Percentiles rank a stretch among this genome's conserved stretches.
Conservation (phyloP, 2,113 vertebrate genomes). For the Paracanthobrama guichenoti region DNA sequence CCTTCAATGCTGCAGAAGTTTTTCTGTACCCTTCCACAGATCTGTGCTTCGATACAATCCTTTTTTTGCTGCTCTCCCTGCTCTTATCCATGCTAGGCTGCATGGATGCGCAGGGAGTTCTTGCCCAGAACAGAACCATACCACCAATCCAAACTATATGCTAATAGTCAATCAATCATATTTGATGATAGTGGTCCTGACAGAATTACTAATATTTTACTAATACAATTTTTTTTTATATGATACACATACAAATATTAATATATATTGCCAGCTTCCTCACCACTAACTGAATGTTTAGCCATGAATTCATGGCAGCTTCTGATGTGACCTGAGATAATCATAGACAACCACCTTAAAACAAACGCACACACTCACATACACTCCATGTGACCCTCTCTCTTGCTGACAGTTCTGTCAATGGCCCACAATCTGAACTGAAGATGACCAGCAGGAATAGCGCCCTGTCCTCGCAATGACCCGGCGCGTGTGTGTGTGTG, state of each 20-base stretch:
- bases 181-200: no score
- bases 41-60: no score
- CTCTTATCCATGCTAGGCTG: no score
- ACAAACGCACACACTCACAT: constrained; percentile 28
- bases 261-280: not conserved
- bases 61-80: no score
- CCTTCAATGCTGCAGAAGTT: no score
- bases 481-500: constrained; percentile 44
- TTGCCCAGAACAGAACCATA: no score
- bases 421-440: constrained; percentile 50
- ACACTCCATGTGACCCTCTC: constrained; percentile 33
- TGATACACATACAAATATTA: no score
- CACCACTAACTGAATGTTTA: not conserved
- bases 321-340: constrained; percentile 17
- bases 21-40: no score
- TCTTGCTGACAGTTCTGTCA: constrained; percentile 48
- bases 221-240: not conserved
- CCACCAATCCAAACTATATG: no score
- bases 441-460: constrained; percentile 63
- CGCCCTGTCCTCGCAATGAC: constrained; percentile 65
- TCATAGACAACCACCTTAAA: constrained; percentile 43
- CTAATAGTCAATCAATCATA: no score
- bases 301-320: not conserved
- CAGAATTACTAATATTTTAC: no score
- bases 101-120: no score